Evolutionary conservation across 2,888 invertebrate genomes (phyloP), one percentile per base, ranked within the genome.

Genomic region (Tinea pellionella): DNA sequence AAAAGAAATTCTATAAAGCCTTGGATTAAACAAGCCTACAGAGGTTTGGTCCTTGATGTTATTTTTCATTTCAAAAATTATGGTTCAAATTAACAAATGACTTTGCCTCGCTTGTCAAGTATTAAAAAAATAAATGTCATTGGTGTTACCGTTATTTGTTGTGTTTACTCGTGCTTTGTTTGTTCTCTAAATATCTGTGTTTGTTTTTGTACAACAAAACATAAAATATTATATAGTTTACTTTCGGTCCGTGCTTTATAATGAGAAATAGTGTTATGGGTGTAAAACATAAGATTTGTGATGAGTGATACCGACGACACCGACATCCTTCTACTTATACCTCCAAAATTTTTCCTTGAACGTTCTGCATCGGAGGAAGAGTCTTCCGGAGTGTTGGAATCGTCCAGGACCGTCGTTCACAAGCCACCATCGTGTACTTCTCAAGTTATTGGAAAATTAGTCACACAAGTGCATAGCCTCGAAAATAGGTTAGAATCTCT

Each of bases 261-360:
- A 24, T 24, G 24, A 24, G 24, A 24, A 2, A 24, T 24, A n/a
- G n/a, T 24, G 24, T 24, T 3, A 24, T 24, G 24, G 24, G 24
- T 24, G 6, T 24, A 6, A 24, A 24, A 24, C 47, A 47, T 47
- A 47, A 47, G n/a, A 47, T 2, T 47, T 47, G 86, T 80, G 69
- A 88, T 88, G 88, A 88, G 86, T 87, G 88, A 88, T 64, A 88
- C 88, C 64, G 95, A 94, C 89, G 95, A 95, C 81, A 95, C 95
- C 3, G 95, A 95, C 80, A 91, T 94, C 69, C 88, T 95, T 64
- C 79, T 95, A 67, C 78, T 93, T 67, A 93, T 95, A 73, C 94
- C 94, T 63, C 95, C 95, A 12, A 91, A 94, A 75, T 91, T 93
- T 69, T 93, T 92, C 70, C 73, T 89, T 29, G 88, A 92, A n/a